Evolutionary conservation across 2,888 invertebrate genomes (phyloP).

Genomic region (Coecobrya sp.): DNA sequence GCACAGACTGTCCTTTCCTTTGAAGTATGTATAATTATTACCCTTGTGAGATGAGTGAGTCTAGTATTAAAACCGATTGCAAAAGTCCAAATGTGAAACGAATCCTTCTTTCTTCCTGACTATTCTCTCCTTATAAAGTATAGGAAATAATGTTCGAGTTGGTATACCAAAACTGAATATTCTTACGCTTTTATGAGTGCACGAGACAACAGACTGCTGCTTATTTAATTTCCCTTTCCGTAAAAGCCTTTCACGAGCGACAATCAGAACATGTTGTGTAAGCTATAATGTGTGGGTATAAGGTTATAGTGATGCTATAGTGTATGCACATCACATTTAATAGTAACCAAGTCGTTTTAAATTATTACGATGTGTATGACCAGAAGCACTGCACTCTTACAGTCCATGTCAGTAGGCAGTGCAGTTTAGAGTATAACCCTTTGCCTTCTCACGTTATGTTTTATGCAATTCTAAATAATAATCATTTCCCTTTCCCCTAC

Average conservation of each 20-base stretch:
- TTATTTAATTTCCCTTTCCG: conserved; percentile 35
- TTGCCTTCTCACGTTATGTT: conserved; percentile 17
- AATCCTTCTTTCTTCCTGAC: not conserved
- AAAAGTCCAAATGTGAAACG: conserved; percentile 15
- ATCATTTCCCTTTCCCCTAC: conserved; percentile 45
- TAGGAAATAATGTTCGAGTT: not conserved
- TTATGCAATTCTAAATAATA: conserved; percentile 51
- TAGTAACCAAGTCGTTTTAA: not conserved
- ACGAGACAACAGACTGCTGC: not conserved
- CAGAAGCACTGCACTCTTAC: conserved; percentile 43
- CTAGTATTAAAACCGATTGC: conserved; percentile 55
- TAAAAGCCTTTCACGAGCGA: not conserved
- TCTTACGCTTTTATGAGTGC: conserved; percentile 17
- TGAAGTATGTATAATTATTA: conserved; percentile 64
- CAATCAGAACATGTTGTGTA: not conserved
- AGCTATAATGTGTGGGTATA: not conserved
- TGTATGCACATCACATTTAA: not conserved
- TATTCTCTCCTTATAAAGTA: not conserved
- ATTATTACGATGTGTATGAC: conserved; percentile 52
- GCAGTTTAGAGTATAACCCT: not conserved
- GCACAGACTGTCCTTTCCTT: conserved; percentile 28
- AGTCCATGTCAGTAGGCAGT: conserved; percentile 21
- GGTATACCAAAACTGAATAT: not conserved
- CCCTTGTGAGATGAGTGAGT: conserved; percentile 2
- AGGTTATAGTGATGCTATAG: not conserved